Base-by-base conservation (phyloP, 1,140 invertebrate species). In the Scaptomyza montana region DNA sequence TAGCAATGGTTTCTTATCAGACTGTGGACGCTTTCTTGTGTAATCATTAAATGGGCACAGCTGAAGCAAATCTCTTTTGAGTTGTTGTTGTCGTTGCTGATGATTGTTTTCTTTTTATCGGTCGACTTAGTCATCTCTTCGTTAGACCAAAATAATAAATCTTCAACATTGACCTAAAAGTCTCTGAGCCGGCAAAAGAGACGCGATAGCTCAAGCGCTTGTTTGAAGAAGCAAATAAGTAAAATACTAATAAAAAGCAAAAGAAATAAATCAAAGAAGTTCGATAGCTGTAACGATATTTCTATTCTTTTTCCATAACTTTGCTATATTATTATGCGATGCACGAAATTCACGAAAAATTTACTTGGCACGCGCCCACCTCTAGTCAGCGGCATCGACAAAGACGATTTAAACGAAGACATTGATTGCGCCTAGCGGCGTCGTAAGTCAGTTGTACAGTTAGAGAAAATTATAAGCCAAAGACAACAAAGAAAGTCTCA, bases 391-490 rank as follows among this genome's bases (percentile, higher is more conserved):
- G 10, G 56, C 7, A 21, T n/a, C 16, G 25, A 45, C 30, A 6
- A 16, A 43, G 33, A 64, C 25, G 43, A 43, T 51, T 56, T 47
- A 45, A 36, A 49, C 39, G 39, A 43, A 56, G 64, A 51, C 47
- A 43, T 45, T 33, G 41, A 49, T 33, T 45, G 41, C 33, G 69
- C 61, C 61, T 63, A 28, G 25, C 47, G 56, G 65, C 73, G 74
- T 64, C 80, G 64, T 77, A 86, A 80, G 54, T 51, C 68, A 69
- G 12, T 62, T 80, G 49, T 87, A 85, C 81, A 85, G 81, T 85
- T 85, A 85, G 50, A 77, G 80, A 85, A 86, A 84, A 77, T 78
- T 80, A 70, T 86, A 85, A 85, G 77, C 74, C 74, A 68, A 53
- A 43, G 54, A 85, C 78, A 72, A 81, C 74, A 85, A 67, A 85